Evolutionary conservation across 1,140 invertebrate genomes (phyloP).

Genomic region (Drosophila pectinifera): DNA sequence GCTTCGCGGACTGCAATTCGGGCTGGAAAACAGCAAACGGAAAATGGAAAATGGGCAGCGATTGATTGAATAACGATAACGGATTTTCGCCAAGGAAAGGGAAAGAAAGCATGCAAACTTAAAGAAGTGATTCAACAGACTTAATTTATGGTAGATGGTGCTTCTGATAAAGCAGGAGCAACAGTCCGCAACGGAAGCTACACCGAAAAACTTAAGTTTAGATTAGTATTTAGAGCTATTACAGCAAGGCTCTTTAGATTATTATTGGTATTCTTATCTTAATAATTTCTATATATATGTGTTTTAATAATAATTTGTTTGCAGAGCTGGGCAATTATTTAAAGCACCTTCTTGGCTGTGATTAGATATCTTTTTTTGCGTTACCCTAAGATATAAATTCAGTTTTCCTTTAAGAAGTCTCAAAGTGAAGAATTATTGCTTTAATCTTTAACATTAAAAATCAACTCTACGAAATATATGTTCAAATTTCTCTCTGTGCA

Average conservation of each 20-base stretch:
- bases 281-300: too few species aligned
- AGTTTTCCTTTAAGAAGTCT: background rate
- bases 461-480: too few species aligned
- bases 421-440: too few species aligned
- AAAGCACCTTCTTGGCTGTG: too few species aligned
- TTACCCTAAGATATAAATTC: too few species aligned
- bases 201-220: constrained; percentile 8
- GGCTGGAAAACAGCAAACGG: constrained; percentile 6
- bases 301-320: background rate
- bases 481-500: constrained; percentile 23
- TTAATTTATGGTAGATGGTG: constrained; percentile 8
- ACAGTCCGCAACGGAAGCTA: constrained; percentile 23
- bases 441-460: too few species aligned
- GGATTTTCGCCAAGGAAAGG: background rate
- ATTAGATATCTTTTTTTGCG: too few species aligned
- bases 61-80: constrained; percentile 48
- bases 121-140: constrained; percentile 27
- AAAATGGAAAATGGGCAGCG: constrained; percentile 18
- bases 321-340: background rate
- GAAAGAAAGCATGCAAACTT: constrained; percentile 14
- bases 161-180: constrained; percentile 9
- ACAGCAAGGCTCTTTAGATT: background rate
- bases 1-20: constrained; percentile 7
- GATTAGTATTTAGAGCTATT: background rate
- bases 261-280: background rate